phyloP scores from a whole-genome alignment of 2,888 invertebrate genomes.

The Zaprionus bogoriensis region DNA sequence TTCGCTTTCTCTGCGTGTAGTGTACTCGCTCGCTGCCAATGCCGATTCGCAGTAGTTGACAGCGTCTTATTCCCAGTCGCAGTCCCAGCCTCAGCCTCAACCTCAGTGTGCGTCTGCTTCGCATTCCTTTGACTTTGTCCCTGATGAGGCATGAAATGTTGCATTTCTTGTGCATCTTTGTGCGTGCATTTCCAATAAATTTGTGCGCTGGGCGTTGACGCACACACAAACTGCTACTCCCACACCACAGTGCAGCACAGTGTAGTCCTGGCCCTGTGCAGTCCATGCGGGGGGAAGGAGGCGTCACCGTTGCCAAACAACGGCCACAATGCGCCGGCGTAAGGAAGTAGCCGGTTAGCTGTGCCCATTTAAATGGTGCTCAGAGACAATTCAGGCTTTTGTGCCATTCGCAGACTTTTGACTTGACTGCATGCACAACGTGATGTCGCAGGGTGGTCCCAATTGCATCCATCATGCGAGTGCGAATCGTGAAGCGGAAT shows the following conservation, averaged over 20 bases:
- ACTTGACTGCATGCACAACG: slow-evolving; percentile 3
- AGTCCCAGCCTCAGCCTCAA: not conserved
- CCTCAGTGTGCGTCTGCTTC: not conserved
- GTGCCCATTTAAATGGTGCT: slow-evolving; percentile 73
- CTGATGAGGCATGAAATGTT: slow-evolving; percentile 67
- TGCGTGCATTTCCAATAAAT: slow-evolving; percentile 41
- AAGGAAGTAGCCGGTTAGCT: slow-evolving; percentile 79
- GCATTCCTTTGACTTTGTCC: slow-evolving; percentile 25
- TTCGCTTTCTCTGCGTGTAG: slow-evolving; percentile 7
- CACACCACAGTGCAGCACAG: too few species aligned
- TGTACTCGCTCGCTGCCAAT: slow-evolving; percentile 10
- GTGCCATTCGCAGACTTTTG: slow-evolving; percentile 6
- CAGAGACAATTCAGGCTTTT: slow-evolving; percentile 21
- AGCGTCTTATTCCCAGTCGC: not conserved
- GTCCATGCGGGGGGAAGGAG: slow-evolving; percentile 1
- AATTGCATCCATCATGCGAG: slow-evolving; percentile 9
- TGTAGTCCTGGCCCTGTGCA: not conserved
- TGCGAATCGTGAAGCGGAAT: slow-evolving; percentile 2
- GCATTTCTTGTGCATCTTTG: slow-evolving; percentile 39
- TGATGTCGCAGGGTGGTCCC: slow-evolving; percentile 13
- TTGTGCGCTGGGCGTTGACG: slow-evolving; percentile 49
- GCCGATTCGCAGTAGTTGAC: slow-evolving; percentile 18
- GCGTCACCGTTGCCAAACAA: slow-evolving; percentile 52
- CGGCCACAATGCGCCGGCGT: slow-evolving; percentile 65
- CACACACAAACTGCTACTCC: slow-evolving; percentile 42